Conservation (phyloP, 2,113 vertebrate genomes). For the Fulmarus glacialis region DNA sequence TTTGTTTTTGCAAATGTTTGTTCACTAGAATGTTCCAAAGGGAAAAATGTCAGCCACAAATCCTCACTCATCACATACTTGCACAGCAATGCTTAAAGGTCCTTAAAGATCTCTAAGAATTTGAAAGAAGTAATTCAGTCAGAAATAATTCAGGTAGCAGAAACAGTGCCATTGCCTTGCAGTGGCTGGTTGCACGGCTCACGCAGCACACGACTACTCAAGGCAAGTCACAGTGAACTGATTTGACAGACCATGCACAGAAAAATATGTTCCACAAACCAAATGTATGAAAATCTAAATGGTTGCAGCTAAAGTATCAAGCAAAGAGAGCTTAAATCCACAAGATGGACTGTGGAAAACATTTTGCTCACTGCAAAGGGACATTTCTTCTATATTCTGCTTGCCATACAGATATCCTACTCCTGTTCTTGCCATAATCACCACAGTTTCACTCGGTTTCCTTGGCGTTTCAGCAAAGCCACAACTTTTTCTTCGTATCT, state of each 20-base stretch:
- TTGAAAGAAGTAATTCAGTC: neutral
- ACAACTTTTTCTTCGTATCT: neutral
- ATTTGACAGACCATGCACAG: neutral
- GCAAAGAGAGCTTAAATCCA: neutral
- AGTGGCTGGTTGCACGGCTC: rapidly evolving
- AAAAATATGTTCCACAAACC: neutral
- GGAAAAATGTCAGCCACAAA: slow-evolving; percentile 49
- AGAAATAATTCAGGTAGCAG: neutral
- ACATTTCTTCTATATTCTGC: neutral
- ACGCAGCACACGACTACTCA: neutral
- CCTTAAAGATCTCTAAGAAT: neutral
- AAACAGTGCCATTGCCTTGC: neutral
- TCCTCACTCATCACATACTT: slow-evolving; percentile 9
- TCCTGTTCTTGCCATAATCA: neutral
- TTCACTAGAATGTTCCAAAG: slow-evolving; percentile 9
- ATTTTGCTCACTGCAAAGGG: neutral
- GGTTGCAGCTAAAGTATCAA: neutral
- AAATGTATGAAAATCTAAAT: neutral
- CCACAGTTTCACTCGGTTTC: neutral
- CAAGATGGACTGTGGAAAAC: neutral
- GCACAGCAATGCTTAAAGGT: slow-evolving; percentile 25
- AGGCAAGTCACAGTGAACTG: neutral
- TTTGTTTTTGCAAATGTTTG: neutral
- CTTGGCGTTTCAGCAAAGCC: neutral
- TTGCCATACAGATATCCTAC: neutral